These are phyloP conservation scores for Orthonychiurus folsomi DNA, from an alignment of 2,888 invertebrate species.

Conservation along the genomic window DNA sequence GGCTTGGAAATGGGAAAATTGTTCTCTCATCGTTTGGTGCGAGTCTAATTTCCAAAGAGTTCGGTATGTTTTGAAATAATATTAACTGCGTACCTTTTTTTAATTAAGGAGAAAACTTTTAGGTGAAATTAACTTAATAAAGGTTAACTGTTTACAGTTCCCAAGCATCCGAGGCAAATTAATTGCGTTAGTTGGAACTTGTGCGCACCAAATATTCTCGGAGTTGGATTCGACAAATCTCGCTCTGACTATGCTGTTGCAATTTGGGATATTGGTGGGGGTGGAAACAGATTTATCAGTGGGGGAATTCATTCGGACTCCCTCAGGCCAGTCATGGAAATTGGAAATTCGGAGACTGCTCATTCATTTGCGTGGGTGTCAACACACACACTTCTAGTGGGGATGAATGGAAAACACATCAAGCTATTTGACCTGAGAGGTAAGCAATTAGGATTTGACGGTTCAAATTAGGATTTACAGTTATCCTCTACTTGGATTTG, in stretches of 20 bases:
- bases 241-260: slow-evolving; percentile 79
- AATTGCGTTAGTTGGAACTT: slow-evolving; percentile 83
- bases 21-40: slow-evolving; percentile 68
- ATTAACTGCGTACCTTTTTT: not conserved
- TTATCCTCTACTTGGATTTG: not conserved
- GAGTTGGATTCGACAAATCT: slow-evolving; percentile 80
- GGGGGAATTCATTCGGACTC: slow-evolving; percentile 47
- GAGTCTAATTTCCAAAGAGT: slow-evolving; percentile 62
- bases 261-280: slow-evolving; percentile 72
- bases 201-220: slow-evolving; percentile 67
- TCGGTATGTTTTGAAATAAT: no score
- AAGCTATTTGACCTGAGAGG: slow-evolving; percentile 84
- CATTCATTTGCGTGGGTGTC: slow-evolving; percentile 80
- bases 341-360: slow-evolving; percentile 73
- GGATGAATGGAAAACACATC: slow-evolving; percentile 79
- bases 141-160: slow-evolving; percentile 52
- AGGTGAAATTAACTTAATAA: not conserved
- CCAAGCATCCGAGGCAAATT: slow-evolving; percentile 74
- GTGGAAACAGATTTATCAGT: slow-evolving; percentile 43
- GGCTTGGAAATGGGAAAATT: slow-evolving; percentile 81
- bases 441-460: slow-evolving; percentile 47
- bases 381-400: slow-evolving; percentile 69
- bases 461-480: not conserved
- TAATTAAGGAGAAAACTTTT: slow-evolving; percentile 7
- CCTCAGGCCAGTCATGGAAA: slow-evolving; percentile 59